phyloP scores from a whole-genome alignment of 2,797 vertebrate genomes.

The Melanotaenia parkinsoni region DNA sequence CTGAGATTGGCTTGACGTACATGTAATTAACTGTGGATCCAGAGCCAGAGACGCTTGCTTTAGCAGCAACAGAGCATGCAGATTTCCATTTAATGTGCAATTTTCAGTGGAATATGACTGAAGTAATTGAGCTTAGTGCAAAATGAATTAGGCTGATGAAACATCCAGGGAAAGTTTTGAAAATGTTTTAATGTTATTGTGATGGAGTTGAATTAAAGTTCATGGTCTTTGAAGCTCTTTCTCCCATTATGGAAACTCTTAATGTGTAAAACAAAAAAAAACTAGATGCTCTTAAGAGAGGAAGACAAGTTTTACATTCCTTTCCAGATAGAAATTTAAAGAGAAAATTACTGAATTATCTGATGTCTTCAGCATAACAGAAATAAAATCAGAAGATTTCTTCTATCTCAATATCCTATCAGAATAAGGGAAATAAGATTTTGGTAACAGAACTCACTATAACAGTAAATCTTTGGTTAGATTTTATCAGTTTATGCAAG shows the following conservation, averaged over 20 bases:
- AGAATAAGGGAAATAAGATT: neutral
- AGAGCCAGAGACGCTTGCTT: constrained; percentile 43
- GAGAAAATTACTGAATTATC: neutral
- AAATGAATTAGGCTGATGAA: constrained; percentile 69
- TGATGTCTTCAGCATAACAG: neutral
- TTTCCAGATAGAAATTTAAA: neutral
- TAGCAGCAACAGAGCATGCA: constrained; percentile 44
- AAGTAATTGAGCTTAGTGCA: constrained; percentile 63
- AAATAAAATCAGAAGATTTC: neutral
- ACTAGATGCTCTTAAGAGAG: neutral
- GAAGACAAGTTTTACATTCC: neutral
- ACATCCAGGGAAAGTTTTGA: constrained; percentile 50
- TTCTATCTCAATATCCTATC: neutral
- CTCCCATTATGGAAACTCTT: constrained; percentile 12
- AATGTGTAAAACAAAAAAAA: neutral
- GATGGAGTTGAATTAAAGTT: constrained; percentile 36
- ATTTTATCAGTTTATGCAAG: constrained; percentile 1
- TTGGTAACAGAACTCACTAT: neutral
- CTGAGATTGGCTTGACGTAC: constrained; percentile 55
- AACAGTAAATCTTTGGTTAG: neutral
- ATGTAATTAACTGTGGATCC: constrained; percentile 60
- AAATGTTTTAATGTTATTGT: constrained; percentile 52
- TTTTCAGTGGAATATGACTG: constrained; percentile 61
- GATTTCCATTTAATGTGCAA: constrained; percentile 59
- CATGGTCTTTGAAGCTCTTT: constrained; percentile 28